Evolutionary conservation across 2,113 vertebrate species (phyloP), one percentile per base, ranked within the genome.

Genomic region (Pheucticus melanocephalus): DNA sequence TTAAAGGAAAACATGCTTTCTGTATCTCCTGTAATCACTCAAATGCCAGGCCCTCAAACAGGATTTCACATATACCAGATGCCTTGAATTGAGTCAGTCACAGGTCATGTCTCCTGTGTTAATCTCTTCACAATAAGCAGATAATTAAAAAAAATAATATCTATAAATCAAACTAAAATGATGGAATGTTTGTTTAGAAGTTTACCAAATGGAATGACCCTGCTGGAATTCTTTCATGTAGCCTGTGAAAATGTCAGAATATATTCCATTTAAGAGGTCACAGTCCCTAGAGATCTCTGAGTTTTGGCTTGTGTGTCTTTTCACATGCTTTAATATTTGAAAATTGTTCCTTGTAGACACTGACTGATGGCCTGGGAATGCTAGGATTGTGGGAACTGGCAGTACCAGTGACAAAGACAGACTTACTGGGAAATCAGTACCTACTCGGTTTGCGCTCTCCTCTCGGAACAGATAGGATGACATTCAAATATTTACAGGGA

Each of bases 371-470:
- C 97, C 97, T 97, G 98, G 95, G 98, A 98, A 98, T 98, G 98
- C 92, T 92, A 94, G 94, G 97, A 98, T 97, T 98, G 98, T 98
- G 98, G 98, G 98, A 98, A 98, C 98, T 97, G 98, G 98, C 98
- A 97, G 97, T 96, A 97, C 97, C 97, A 96, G 89, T 85, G 82
- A 93, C 81, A 96, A 92, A 96, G 94, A 96, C 95, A 94, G 95
- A 96, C 96, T 97, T 90, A 96, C 91, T 98, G 97, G 98, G 98
- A 98, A 98, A 97, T 71, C 80, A 63, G 79, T 93, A 96, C 97
- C 97, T 96, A 96, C 90, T 87, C 30, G 57, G 48, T 73, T 61
- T 88, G 94, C 28, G 42, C 87, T 78, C 93, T 78, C 35, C 28
- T 69, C 91, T 65, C 42, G 0, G 72, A 91, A 69, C 42, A 94